Conservation (phyloP, 1,140 invertebrate species). For the Lerema accius region DNA sequence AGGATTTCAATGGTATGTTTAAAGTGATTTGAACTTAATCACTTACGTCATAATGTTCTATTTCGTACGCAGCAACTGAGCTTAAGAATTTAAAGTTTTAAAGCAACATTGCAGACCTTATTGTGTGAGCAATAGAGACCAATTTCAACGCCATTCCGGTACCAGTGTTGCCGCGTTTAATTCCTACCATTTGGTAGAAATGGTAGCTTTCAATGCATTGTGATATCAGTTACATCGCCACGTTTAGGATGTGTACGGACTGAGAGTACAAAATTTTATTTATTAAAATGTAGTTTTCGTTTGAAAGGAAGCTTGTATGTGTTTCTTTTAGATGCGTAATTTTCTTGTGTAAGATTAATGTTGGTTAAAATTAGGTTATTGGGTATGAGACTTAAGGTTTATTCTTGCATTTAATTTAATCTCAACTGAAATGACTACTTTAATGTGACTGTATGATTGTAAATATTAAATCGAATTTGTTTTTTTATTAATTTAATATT, state of each 20-base stretch:
- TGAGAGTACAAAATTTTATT: conserved; percentile 72
- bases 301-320: conserved; percentile 3
- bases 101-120: not conserved
- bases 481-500: conserved; percentile 19
- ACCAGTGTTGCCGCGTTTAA: conserved; percentile 41
- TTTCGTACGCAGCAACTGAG: conserved; percentile 5
- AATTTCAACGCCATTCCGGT: not conserved
- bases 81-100: too few relatives aligned
- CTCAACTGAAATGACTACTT: conserved; percentile 20
- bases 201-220: conserved; percentile 47
- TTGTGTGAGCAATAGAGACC: not conserved
- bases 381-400: conserved; percentile 5
- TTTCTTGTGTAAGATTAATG: not conserved
- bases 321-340: conserved; percentile 1
- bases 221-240: conserved; percentile 58
- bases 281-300: conserved; percentile 51
- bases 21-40: conserved; percentile 31
- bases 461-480: conserved; percentile 31
- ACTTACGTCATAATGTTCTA: conserved; percentile 21
- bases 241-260: conserved; percentile 51
- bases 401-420: conserved; percentile 24
- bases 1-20: conserved; percentile 64
- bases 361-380: not conserved
- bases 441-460: conserved; percentile 14
- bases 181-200: conserved; percentile 47